Percentiles rank a stretch among this genome's conserved stretches.
Evolutionary conservation across 2,888 invertebrate genomes (phyloP).

Genomic region (Scaeva pyrastri): DNA sequence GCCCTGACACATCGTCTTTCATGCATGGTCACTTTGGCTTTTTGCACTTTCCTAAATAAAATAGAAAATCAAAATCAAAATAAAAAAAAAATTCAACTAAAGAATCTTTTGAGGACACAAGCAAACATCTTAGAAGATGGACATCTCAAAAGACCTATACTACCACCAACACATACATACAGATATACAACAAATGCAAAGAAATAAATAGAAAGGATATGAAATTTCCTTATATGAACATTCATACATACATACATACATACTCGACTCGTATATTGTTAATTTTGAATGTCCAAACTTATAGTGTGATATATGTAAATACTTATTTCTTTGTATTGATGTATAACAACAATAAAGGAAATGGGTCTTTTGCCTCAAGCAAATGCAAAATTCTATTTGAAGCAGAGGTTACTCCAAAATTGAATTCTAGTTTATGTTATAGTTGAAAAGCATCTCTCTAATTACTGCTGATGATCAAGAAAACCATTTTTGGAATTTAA

Average conservation of each 20-base stretch:
- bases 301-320: not conserved
- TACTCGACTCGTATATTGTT: conserved; percentile 4
- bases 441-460: conserved; percentile 27
- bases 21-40: conserved; percentile 53
- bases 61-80: not conserved
- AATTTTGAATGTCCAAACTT: conserved; percentile 53
- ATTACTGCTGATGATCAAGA: conserved; percentile 39
- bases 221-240: conserved; percentile 12
- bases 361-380: conserved; percentile 38
- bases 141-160: conserved; percentile 40
- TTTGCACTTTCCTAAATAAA: conserved; percentile 40
- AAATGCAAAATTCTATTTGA: conserved; percentile 37
- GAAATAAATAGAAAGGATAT: conserved; percentile 42
- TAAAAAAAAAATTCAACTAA: not conserved
- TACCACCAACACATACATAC: not conserved
- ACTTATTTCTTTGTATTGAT: too few relatives aligned
- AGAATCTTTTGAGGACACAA: conserved; percentile 21
- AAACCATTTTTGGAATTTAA: conserved; percentile 42
- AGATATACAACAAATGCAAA: not conserved
- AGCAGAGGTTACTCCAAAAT: conserved; percentile 39
- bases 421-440: not conserved
- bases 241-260: not conserved
- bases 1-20: conserved; percentile 58
- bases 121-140: conserved; percentile 41
- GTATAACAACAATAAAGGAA: conserved; percentile 40